A percentile compares a stretch with the other conserved stretches of the same genome.
These are phyloP conservation scores for Semotilus atromaculatus DNA, from an alignment of 2,797 vertebrate genomes.

Conservation along the genomic window DNA sequence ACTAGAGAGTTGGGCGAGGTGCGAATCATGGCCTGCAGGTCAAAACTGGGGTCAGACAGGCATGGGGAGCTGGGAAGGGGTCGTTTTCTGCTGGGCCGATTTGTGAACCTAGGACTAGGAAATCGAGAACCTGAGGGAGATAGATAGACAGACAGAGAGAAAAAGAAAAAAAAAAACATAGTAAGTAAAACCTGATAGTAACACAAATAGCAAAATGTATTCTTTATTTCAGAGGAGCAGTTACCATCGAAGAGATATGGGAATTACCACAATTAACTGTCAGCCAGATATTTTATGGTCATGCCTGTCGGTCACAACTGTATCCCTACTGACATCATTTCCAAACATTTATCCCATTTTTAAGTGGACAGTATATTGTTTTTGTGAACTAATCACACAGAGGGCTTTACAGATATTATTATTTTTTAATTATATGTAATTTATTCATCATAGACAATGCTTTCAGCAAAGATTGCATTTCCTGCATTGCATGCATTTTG, in stretches of 20 bases:
- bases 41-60: conserved; percentile 95
- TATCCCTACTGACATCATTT: not conserved
- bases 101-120: conserved; percentile 88
- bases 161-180: not conserved
- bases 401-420: not conserved
- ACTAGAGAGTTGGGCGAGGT: conserved; percentile 96
- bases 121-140: conserved; percentile 86
- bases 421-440: conserved; percentile 62
- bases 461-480: conserved; percentile 72
- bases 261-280: not conserved
- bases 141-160: conserved; percentile 44
- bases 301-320: not conserved
- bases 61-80: conserved; percentile 91
- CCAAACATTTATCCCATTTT: not conserved
- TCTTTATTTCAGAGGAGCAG: not conserved
- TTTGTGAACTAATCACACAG: not conserved
- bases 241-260: not conserved
- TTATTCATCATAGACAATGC: conserved; percentile 44
- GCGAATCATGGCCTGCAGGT: conserved; percentile 98
- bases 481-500: conserved; percentile 69
- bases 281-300: not conserved
- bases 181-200: conserved; percentile 52
- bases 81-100: conserved; percentile 93
- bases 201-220: conserved; percentile 44
- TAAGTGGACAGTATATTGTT: not conserved